phyloP scores from a whole-genome alignment of 2,113 vertebrate species.

The Dryoscopus gambensis region DNA sequence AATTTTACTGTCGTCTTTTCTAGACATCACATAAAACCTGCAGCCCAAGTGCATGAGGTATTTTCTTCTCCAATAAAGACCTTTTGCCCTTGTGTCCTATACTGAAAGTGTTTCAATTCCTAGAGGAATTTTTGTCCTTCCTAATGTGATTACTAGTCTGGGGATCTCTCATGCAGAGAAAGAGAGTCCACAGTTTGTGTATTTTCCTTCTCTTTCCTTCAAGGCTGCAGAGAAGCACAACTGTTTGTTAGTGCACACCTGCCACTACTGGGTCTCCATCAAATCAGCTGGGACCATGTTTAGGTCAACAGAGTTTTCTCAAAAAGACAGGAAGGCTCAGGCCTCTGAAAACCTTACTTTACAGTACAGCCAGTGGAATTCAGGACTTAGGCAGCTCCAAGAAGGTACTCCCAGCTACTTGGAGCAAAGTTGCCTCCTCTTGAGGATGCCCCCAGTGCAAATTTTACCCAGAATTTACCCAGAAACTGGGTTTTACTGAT shows the following conservation, averaged over 20 bases:
- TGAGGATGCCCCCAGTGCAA: background rate
- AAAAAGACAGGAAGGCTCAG: background rate
- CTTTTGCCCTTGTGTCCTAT: constrained; percentile 35
- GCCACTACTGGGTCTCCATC: background rate
- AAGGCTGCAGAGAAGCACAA: background rate
- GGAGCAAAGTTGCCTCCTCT: background rate
- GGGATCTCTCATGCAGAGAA: constrained; percentile 4
- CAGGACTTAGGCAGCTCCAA: background rate
- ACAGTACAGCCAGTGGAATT: background rate
- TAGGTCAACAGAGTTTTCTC: background rate
- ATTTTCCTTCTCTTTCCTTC: background rate
- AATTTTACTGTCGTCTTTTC: constrained; percentile 48
- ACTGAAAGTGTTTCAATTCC: constrained; percentile 15
- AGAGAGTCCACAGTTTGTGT: background rate
- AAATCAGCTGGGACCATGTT: background rate
- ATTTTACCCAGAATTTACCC: background rate
- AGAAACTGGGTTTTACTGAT: background rate
- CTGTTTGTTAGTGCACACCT: background rate
- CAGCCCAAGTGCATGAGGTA: constrained; percentile 4
- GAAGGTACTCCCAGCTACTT: background rate
- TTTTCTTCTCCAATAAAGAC: constrained; percentile 51
- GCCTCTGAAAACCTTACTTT: background rate
- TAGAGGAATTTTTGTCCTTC: constrained; percentile 34
- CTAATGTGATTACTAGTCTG: constrained; percentile 42
- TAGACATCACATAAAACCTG: constrained; percentile 40